Conservation (phyloP, 1,140 invertebrate genomes). For the Steinernema khuongi region DNA sequence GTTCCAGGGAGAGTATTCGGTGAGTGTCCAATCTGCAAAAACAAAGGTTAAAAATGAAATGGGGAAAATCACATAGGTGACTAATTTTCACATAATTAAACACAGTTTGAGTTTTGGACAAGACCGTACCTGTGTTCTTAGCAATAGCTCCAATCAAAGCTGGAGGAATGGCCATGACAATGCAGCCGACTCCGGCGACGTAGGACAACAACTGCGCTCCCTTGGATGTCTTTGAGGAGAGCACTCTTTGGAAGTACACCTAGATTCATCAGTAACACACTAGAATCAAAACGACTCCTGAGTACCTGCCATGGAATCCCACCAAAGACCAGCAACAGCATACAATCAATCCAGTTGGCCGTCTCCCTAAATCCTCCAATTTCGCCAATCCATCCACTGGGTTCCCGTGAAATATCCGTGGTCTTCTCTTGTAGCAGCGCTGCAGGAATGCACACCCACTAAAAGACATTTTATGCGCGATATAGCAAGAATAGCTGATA, state of each 20-base stretch:
- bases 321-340: slow-evolving; percentile 83
- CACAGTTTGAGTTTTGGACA: too few species aligned
- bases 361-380: slow-evolving; percentile 68
- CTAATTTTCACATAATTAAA: too few species aligned
- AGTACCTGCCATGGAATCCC: slow-evolving; percentile 93
- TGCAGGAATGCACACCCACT: slow-evolving; percentile 96
- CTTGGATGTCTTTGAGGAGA: slow-evolving; percentile 85
- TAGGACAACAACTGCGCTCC: slow-evolving; percentile 91
- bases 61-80: too few species aligned
- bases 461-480: slow-evolving; percentile 33
- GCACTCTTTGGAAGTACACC: slow-evolving; percentile 94
- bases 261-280: slow-evolving; percentile 60
- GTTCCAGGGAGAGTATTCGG: slow-evolving; percentile 52
- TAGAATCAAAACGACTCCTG: background rate
- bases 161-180: slow-evolving; percentile 91
- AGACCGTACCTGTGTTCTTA: slow-evolving; percentile 75
- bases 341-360: slow-evolving; percentile 82
- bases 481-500: slow-evolving; percentile 54
- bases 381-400: slow-evolving; percentile 75
- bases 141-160: slow-evolving; percentile 92
- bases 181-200: slow-evolving; percentile 85
- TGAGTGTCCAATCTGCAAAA: slow-evolving; percentile 49
- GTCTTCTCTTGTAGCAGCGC: slow-evolving; percentile 81
- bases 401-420: slow-evolving; percentile 53
- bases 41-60: slow-evolving; percentile 27